These are phyloP conservation scores for Poeciliopsis occidentalis DNA, from an alignment of 2,113 vertebrate species.

Conservation along the genomic window DNA sequence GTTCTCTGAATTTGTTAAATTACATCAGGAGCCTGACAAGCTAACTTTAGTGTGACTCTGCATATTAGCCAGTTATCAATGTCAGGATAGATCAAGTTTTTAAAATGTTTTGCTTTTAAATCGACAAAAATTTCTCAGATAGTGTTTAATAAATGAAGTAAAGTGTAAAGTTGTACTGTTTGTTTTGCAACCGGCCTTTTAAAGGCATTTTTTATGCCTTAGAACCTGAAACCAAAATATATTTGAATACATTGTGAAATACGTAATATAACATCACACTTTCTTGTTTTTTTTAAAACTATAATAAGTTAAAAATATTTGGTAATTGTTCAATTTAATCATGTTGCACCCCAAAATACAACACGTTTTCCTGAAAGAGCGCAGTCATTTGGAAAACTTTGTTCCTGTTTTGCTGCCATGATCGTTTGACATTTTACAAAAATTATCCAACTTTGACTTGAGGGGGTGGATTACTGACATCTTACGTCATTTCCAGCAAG, in stretches of 20 bases:
- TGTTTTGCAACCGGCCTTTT: background rate
- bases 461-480: slow-evolving; percentile 22
- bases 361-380: background rate
- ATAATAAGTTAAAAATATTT: background rate
- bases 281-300: too few relatives aligned
- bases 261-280: too few relatives aligned
- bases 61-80: background rate
- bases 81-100: background rate
- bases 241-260: background rate
- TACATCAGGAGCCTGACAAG: background rate
- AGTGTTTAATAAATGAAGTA: background rate
- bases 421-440: slow-evolving; percentile 17
- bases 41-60: background rate
- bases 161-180: too few relatives aligned
- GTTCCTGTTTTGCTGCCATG: slow-evolving; percentile 26
- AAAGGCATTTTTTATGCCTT: background rate
- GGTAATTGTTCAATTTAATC: background rate
- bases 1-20: background rate
- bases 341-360: background rate
- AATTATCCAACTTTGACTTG: slow-evolving; percentile 19
- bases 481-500: slow-evolving; percentile 4
- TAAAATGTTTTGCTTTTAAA: background rate
- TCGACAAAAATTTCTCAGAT: background rate
- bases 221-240: background rate
- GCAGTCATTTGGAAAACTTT: background rate